Base-by-base conservation (phyloP, 1,140 invertebrate genomes). In the Drosophila orena region DNA sequence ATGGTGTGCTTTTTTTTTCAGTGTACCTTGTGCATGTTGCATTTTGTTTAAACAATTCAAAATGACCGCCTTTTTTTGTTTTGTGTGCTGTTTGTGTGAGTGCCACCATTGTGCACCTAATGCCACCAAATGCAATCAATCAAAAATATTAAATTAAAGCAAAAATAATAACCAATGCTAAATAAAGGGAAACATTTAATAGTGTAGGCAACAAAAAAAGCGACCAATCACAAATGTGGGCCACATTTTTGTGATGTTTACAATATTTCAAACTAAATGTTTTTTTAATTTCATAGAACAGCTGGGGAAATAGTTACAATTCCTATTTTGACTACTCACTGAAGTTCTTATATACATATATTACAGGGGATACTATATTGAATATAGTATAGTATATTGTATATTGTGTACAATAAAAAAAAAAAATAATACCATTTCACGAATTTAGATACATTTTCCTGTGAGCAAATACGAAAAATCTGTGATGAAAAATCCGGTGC, bases 21-120 rank as follows among this genome's bases (percentile, higher is more conserved):
- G 55, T 57, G 55, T 34, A 12, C 4, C 10, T 2, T 11, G 53
- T 55, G 66, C 55, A 68, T 59, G 66, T 84, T 73, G 73, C 44
- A 47, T 27, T 24, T 47, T 27, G 22, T 47, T 85, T 85, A 74
- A 85, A 85, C 60, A 77, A 80, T 85, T 17, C 1, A 20, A 20
- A 44, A 11, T 42, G 58, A 54, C 37, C 12, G 40, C 20, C 35
- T 54, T 74, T 74, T 75, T 75, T 50, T 75, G 35, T 17, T 56
- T 34, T 72, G 30, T 50, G 43, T 59, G 43, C 27, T 50, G 20
- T 59, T 38, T 54, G 35, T 76, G 61, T 54, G 61, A 64, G 34
- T 62, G 43, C 47, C 22, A 22, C 17, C 20, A 1, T 24, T 46
- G 20, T 3, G 11, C 6, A 20, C 43, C 14, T 15, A 49, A 15